Evolutionary conservation across 1,140 invertebrate species (phyloP), one percentile per base, ranked within the genome.

Genomic region (Berghia stephanieae): DNA sequence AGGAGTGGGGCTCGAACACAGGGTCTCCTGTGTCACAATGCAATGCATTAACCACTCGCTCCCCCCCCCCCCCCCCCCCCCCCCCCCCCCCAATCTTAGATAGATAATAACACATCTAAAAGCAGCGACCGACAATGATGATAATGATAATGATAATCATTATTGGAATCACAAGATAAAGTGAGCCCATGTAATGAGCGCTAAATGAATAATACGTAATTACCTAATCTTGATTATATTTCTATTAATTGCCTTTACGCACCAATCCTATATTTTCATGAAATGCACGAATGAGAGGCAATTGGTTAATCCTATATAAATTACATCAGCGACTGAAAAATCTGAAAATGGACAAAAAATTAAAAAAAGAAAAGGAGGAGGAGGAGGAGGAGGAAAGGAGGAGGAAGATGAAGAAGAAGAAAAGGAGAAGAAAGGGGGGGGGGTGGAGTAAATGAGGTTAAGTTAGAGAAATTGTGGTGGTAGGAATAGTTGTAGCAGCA

Each of bases 341-440:
- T 21, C 24, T 21, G 71, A 60, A 60, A 0, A 24, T 24, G 1
- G 16, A 66, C 16, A 16, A 27, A 31, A 34, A 2, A 31, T n/a
- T 24, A 13, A 34, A 66, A 1, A 1, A 66, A 1, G 16, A 66
- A 34, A 38, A 3, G 36, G 44, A 60, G 0, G 34, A 60, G 49
- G 44, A 68, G 49, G 44, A 60, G 73, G 38, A 75, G 43, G 57
- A 69, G n/a, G 18, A 68, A 60, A 38, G 38, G 73, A 2, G 36
- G 55, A 24, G 34, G 43, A 2, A 75, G 0, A 38, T n/a, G 16
- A 1, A 68, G 57, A 43, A 68, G 3, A 3, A 68, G 60, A 49
- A 44, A 24, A 0, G 8, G 73, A 68, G 57, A 70, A 42, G 72
- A 43, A 31, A 38, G 42, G 21, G 36, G 27, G 16, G 71, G 21